These are phyloP conservation scores for Ostrea denselamellosa DNA, from an alignment of 1,140 invertebrate genomes.

Conservation along the genomic window DNA sequence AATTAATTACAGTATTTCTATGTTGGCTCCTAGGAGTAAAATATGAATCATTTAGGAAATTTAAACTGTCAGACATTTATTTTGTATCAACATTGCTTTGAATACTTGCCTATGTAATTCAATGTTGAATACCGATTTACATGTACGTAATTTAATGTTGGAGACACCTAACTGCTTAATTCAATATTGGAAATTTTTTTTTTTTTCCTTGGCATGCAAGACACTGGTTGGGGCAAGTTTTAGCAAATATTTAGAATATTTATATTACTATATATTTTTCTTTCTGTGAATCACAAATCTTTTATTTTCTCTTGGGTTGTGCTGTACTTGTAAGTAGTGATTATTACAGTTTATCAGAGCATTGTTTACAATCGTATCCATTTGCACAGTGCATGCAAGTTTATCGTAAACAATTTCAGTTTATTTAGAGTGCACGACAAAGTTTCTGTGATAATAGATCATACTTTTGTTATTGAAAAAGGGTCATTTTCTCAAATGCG, in stretches of 20 bases:
- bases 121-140: no score
- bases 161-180: no score
- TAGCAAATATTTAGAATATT: background rate
- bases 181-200: no score
- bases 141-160: no score
- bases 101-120: no score
- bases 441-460: background rate
- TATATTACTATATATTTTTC: background rate
- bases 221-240: background rate
- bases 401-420: background rate
- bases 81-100: no score
- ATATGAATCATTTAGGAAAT: no score
- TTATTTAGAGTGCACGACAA: background rate
- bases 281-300: background rate
- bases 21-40: no score
- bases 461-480: background rate
- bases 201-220: background rate
- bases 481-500: no score
- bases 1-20: no score
- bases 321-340: background rate
- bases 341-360: background rate
- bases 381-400: slow-evolving; percentile 5
- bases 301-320: background rate
- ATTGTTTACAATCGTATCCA: background rate
- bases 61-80: no score